Evolutionary conservation across 2,888 invertebrate genomes (phyloP).

Genomic region (Meghimatium bilineatum): DNA sequence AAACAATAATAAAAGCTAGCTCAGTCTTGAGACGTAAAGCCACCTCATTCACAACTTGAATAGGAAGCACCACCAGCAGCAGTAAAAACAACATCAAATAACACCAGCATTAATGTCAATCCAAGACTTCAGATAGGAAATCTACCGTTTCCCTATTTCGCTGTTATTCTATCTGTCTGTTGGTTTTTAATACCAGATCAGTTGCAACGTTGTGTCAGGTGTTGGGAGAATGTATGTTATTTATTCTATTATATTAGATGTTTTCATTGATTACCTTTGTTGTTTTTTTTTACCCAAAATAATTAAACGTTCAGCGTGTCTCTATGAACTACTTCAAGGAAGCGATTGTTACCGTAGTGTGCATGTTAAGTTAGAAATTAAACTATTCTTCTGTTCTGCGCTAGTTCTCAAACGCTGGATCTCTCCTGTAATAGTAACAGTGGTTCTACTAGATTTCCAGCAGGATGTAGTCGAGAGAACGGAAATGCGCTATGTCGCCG

Average conservation of each 20-base stretch:
- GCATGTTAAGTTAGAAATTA: too few relatives aligned
- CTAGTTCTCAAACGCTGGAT: too few relatives aligned
- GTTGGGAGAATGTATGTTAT: not conserved
- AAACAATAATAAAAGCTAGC: not conserved
- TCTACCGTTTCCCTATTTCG: not conserved
- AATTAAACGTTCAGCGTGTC: not conserved
- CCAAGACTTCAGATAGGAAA: not conserved
- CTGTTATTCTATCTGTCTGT: not conserved
- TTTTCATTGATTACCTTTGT: not conserved
- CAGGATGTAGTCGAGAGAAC: too few relatives aligned
- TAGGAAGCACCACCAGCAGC: too few relatives aligned
- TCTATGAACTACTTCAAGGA: not conserved
- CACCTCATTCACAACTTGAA: slow-evolving; percentile 1
- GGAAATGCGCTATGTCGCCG: too few relatives aligned
- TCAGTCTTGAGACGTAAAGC: not conserved
- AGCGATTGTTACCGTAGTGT: not conserved
- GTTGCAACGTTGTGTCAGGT: not conserved
- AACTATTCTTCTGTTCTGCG: too few relatives aligned
- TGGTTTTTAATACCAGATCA: not conserved
- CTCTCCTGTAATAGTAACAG: too few relatives aligned
- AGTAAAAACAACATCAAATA: not conserved
- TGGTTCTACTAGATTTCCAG: too few relatives aligned
- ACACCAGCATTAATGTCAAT: slow-evolving; percentile 6
- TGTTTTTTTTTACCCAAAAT: not conserved
- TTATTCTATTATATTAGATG: not conserved